Base-by-base conservation (phyloP, 2,797 vertebrate genomes). In the Okamejei kenojei region DNA sequence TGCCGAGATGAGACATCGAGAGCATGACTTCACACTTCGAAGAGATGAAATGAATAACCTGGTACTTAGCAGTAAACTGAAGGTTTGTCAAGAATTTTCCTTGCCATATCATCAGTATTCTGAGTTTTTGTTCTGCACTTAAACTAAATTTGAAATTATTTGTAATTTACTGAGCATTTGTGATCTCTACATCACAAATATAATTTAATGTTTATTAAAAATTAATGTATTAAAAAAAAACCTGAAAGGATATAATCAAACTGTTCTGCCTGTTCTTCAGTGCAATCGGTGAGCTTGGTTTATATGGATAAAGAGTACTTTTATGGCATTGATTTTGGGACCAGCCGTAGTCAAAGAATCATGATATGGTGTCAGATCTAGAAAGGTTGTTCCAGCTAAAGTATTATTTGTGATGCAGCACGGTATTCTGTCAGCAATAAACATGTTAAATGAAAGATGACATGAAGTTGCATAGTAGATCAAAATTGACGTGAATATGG, bases 21-120 rank as follows among this genome's bases (percentile, higher is more conserved):
- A 97, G 93, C 96, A 95, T 0, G 95, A 96, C 86, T 97, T 97
- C 94, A 96, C 94, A 68, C 94, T 96, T 93, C 96, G 95, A 93
- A 94, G 96, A 0, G 96, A 97, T 80, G 94, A 96, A 94, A 96
- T 97, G 96, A 95, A 94, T 10, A 95, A 93, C 0, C 58, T 94
- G 6, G 93, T 96, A 94, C 93, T 97, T 26, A 95, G 96, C 15
- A 94, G 95, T 1, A 95, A 98, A 93, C 96, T 97, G 84, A 96
- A 97, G 96, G 97, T 98, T 95, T 94, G 38, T 0, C 13, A 65
- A 35, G n/a, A 88, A 17, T 88, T 88, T 68, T 23, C 6, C 65
- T 21, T 88, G 84, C n/a, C 19, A 9, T 35, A 8, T 65, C 4
- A 21, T 17, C 65, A 7, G n/a, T 63, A 32, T 13, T 6, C 71